phyloP scores from a whole-genome alignment of 1,140 invertebrate species.

The Colletes latitarsis region DNA sequence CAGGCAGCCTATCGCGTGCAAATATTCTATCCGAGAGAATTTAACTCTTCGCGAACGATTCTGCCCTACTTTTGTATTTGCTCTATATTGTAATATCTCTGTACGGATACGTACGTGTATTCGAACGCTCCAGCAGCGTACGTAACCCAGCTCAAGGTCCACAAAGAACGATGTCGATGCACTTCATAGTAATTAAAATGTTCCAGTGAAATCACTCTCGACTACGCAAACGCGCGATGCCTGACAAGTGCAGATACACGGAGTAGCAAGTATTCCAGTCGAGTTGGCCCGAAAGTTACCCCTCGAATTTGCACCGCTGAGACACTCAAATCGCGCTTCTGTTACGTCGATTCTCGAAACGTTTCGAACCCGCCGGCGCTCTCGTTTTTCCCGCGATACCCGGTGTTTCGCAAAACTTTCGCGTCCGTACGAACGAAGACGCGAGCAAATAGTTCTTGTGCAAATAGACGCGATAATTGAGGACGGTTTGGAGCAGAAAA shows the following conservation, averaged over 20 bases:
- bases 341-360: not conserved
- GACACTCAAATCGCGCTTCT: constrained; percentile 1
- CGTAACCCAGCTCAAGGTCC: not conserved
- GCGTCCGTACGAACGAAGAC: not conserved
- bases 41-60: too few relatives aligned
- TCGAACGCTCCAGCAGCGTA: too few relatives aligned
- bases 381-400: not conserved
- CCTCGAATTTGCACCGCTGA: not conserved
- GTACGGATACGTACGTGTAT: too few relatives aligned
- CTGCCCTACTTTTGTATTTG: too few relatives aligned
- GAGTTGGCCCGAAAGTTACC: constrained; percentile 6
- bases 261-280: not conserved
- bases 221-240: not conserved
- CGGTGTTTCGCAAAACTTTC: too few relatives aligned
- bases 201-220: not conserved
- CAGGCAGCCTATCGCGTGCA: too few relatives aligned
- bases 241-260: not conserved
- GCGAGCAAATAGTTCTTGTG: not conserved
- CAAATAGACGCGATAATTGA: constrained; percentile 19
- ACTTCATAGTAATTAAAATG: not conserved
- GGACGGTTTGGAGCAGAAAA: not conserved
- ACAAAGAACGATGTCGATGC: not conserved
- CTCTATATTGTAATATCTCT: too few relatives aligned
- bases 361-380: not conserved
- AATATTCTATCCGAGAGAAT: not conserved